Conservation (phyloP, 2,797 vertebrate species). For the Cephalopachus bancanus region DNA sequence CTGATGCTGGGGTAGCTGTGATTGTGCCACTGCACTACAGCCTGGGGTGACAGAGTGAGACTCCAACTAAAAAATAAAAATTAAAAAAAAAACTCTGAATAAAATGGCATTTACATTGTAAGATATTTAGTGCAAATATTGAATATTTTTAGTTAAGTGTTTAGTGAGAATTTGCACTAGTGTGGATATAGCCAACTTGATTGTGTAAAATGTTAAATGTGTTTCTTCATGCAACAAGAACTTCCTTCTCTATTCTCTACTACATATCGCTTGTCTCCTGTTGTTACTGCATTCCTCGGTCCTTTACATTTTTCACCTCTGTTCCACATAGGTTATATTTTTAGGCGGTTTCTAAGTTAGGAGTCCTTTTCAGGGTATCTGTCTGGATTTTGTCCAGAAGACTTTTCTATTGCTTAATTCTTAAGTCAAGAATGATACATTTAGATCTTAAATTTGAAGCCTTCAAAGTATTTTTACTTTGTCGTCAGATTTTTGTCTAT, state of each 20-base stretch:
- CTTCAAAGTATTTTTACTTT: constrained; percentile 50
- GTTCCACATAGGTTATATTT: background rate
- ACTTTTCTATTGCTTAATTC: constrained; percentile 41
- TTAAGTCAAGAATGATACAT: constrained; percentile 52
- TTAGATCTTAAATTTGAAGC: constrained; percentile 37
- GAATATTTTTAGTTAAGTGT: constrained; percentile 43
- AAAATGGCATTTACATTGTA: constrained; percentile 59
- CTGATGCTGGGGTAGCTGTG: no score
- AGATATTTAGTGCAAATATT: constrained; percentile 46
- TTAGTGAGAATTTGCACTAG: constrained; percentile 55
- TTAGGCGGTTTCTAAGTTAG: constrained; percentile 42
- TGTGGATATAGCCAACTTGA: background rate
- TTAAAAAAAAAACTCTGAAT: background rate
- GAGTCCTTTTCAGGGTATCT: background rate
- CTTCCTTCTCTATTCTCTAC: background rate
- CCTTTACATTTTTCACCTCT: background rate
- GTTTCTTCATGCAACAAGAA: constrained; percentile 1
- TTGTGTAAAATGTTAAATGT: constrained; percentile 62
- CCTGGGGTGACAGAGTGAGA: no score
- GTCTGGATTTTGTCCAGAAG: constrained; percentile 1
- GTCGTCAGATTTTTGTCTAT: constrained; percentile 58
- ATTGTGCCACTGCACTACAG: no score
- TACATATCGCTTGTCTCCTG: background rate
- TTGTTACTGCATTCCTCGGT: background rate
- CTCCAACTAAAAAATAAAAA: no score